phyloP scores from a whole-genome alignment of 1,140 invertebrate species.

The Sinonovacula constricta region DNA sequence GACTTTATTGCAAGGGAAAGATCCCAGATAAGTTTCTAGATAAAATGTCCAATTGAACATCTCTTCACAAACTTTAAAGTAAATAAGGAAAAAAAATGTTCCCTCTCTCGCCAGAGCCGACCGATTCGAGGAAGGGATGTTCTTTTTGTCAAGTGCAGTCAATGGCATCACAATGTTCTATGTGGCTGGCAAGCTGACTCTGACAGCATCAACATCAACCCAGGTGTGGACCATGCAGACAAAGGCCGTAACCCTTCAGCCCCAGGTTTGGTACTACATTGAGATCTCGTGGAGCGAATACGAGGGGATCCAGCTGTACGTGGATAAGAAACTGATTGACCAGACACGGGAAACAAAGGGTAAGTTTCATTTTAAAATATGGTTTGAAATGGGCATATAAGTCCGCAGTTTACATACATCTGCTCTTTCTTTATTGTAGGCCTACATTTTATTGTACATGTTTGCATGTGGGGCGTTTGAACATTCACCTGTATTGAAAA shows the following conservation, averaged over 20 bases:
- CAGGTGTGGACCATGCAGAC: constrained; percentile 63
- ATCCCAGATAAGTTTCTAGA: no score
- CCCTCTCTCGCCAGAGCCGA: constrained; percentile 43
- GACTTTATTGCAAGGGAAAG: no score
- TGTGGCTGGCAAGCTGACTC: constrained; percentile 48
- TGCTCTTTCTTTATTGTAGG: no score
- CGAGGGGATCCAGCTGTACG: constrained; percentile 67
- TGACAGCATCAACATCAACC: constrained; percentile 60
- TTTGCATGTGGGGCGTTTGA: no score
- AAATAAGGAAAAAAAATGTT: background rate
- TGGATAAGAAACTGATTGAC: constrained; percentile 65
- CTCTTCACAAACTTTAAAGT: no score
- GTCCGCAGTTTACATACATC: no score
- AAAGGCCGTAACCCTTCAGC: constrained; percentile 21
- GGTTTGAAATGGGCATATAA: no score
- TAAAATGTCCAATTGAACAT: no score
- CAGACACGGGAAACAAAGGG: no score
- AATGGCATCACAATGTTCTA: constrained; percentile 69
- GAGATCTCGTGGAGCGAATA: constrained; percentile 75
- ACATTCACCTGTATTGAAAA: no score
- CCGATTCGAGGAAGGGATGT: constrained; percentile 59
- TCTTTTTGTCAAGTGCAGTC: constrained; percentile 72
- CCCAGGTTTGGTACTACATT: constrained; percentile 72
- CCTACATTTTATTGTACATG: no score
- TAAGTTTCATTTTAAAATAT: no score